phyloP scores from a whole-genome alignment of 2,113 vertebrate species.

The Periophthalmus modestus region DNA sequence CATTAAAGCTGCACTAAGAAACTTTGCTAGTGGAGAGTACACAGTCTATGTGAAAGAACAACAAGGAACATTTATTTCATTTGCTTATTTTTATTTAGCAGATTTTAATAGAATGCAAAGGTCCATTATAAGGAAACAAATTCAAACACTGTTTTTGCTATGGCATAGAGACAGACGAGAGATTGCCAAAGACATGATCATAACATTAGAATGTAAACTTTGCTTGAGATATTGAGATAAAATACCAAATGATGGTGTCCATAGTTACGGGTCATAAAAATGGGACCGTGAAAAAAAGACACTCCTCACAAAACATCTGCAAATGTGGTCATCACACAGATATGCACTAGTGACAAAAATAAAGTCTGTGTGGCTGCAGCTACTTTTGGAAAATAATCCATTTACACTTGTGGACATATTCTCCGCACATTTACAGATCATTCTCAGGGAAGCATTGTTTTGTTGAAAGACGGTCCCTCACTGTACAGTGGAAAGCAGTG shows the following conservation, averaged over 20 bases:
- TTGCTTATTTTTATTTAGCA: slow-evolving; percentile 77
- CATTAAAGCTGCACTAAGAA: too few relatives aligned
- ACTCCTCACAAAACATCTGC: slow-evolving; percentile 72
- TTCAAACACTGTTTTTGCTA: slow-evolving; percentile 74
- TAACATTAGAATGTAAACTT: slow-evolving; percentile 75
- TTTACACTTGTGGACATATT: slow-evolving; percentile 66
- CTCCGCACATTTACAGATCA: slow-evolving; percentile 64
- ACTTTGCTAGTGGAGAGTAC: too few relatives aligned
- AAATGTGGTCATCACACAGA: slow-evolving; percentile 69
- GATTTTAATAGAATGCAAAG: slow-evolving; percentile 79
- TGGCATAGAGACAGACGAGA: slow-evolving; percentile 63
- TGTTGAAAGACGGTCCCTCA: slow-evolving; percentile 22
- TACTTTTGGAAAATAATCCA: slow-evolving; percentile 66
- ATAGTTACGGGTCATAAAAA: slow-evolving; percentile 68
- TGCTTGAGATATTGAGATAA: slow-evolving; percentile 61
- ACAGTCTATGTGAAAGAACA: not conserved
- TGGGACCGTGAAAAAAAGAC: slow-evolving; percentile 64
- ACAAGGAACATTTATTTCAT: not conserved
- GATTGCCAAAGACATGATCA: slow-evolving; percentile 62
- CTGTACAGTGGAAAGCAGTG: slow-evolving; percentile 36
- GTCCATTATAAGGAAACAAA: slow-evolving; percentile 73
- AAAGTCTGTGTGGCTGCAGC: slow-evolving; percentile 65
- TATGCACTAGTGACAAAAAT: slow-evolving; percentile 73
- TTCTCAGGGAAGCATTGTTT: slow-evolving; percentile 66
- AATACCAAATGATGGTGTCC: slow-evolving; percentile 60